phyloP scores from a whole-genome alignment of 2,797 vertebrate genomes.

The Linurgus olivaceus region DNA sequence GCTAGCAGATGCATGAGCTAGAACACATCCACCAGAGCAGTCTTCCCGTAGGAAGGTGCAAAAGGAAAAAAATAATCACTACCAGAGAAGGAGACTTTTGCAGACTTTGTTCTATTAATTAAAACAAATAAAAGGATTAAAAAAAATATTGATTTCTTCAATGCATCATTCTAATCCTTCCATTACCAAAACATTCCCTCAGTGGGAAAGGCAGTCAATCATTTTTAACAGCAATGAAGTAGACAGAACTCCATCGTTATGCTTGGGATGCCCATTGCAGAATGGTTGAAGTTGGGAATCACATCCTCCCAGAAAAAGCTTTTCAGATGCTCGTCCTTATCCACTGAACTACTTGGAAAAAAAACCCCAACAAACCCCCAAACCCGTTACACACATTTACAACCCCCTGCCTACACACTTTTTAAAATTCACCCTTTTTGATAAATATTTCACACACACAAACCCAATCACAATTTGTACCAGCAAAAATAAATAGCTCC shows the following conservation, averaged over 20 bases:
- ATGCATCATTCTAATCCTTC: not conserved
- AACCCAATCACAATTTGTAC: not conserved
- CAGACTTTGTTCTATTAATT: not conserved
- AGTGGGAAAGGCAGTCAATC: not conserved
- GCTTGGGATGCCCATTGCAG: not conserved
- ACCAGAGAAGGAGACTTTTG: not conserved
- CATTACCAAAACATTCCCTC: not conserved
- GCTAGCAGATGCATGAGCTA: conserved; percentile 7
- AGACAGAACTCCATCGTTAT: not conserved
- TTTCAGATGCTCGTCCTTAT: not conserved
- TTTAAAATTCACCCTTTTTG: not conserved
- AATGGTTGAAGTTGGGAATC: not conserved
- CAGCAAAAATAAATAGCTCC: not conserved
- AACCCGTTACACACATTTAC: not conserved
- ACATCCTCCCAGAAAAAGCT: not conserved
- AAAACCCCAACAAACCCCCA: not conserved
- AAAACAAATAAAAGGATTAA: not conserved
- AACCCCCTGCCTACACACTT: not conserved
- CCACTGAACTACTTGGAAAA: not conserved
- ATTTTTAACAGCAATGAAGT: not conserved
- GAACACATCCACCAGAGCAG: conserved; percentile 2
- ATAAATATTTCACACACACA: not conserved
- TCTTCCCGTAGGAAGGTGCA: not conserved
- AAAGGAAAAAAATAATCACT: not conserved
- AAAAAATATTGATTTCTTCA: not conserved